These are phyloP conservation scores for Thrips palmi DNA, from an alignment of 1,140 invertebrate genomes.

Conservation along the genomic window DNA sequence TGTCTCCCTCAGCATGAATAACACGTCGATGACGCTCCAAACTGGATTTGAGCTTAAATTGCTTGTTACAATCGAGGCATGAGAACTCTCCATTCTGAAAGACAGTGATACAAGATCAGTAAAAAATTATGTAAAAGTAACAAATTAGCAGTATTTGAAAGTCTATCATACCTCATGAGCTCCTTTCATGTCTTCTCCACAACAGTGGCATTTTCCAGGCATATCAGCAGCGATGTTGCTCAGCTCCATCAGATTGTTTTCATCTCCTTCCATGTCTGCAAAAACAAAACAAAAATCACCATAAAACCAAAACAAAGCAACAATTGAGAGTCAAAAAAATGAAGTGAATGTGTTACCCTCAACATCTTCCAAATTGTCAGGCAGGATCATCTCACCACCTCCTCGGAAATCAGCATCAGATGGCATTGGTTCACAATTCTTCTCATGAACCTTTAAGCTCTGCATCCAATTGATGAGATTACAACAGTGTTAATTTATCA, in stretches of 20 bases:
- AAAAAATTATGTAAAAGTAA: constrained; percentile 5
- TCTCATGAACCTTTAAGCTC: constrained; percentile 6
- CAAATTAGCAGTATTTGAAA: constrained; percentile 2
- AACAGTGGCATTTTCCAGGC: constrained; percentile 29
- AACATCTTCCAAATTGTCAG: not conserved
- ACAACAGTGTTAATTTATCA: no score
- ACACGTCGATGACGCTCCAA: constrained; percentile 28
- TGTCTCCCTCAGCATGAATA: constrained; percentile 25
- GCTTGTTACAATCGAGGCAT: constrained; percentile 33
- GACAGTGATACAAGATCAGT: constrained; percentile 7
- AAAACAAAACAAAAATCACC: constrained; percentile 1
- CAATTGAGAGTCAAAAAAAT: constrained; percentile 4
- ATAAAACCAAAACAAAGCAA: constrained; percentile 5
- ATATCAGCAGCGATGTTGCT: constrained; percentile 21
- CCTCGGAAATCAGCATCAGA: not conserved
- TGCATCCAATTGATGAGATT: not conserved
- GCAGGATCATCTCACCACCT: not conserved
- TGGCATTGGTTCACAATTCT: constrained; percentile 7
- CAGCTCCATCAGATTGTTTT: no score
- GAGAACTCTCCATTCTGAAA: constrained; percentile 27
- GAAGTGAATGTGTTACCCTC: not conserved
- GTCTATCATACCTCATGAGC: constrained; percentile 28
- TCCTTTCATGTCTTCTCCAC: constrained; percentile 29
- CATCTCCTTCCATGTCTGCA: constrained; percentile 1
- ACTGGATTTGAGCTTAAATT: constrained; percentile 28